Evolutionary conservation across 1,140 invertebrate genomes (phyloP), one percentile per base, ranked within the genome.

Genomic region (Zaprionus camerounensis): DNA sequence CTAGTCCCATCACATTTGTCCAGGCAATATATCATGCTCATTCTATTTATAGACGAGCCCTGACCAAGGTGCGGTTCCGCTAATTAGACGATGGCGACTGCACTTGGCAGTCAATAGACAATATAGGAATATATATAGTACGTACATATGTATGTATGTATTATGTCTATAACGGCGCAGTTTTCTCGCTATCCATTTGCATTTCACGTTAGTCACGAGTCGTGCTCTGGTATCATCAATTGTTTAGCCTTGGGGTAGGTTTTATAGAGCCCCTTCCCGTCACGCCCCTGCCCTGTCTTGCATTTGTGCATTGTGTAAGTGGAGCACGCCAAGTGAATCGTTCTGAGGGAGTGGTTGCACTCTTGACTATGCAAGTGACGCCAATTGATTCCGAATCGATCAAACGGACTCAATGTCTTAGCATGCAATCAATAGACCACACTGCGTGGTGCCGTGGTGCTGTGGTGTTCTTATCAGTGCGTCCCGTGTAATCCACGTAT

Each of bases 91-190:
- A 56, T 64, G 58, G 38, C 56, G 28, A 69, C 31, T 78, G 61
- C 69, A 76, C 68, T 78, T 81, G 63, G 26, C 81, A 79, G 78
- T 76, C 75, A 84, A 88, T 88, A 90, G 81, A 76, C 75, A 81
- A 49, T 49, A 49, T 22, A 12, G 46, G 46, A 49, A 49, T 22
- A 49, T 49, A 51, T 49, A n/a, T 13, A 51, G 22, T 12, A 5
- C 2, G 15, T 22, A 49, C 5, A 51, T 51, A 12, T 22, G 20
- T 13, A 5, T 22, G 46, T 51, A 0, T 51, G 20, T 51, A 22
- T 24, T 7, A 34, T 34, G 31, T 20, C 20, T 20, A 24, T 51
- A 24, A 88, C 71, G 77, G 66, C 74, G 81, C 83, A 67, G 58
- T 78, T 71, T 67, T 70, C n/a, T 55, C n/a, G 57, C 22, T 46